A percentile compares a stretch with the other conserved stretches of the same genome.
phyloP scores from a whole-genome alignment of 2,797 vertebrate species.

The Morus bassanus region DNA sequence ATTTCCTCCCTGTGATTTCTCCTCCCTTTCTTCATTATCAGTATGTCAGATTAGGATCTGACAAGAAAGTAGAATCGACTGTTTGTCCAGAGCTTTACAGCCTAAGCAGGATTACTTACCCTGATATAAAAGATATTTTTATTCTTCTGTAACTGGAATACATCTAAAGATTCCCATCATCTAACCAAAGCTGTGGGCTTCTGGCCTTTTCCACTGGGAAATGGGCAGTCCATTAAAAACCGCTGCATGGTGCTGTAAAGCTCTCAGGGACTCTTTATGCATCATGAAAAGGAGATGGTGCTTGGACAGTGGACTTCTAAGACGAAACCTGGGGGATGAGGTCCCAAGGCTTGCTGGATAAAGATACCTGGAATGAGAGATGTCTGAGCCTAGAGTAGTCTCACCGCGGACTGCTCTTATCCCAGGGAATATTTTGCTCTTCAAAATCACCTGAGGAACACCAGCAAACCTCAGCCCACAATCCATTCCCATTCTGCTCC shows the following conservation, averaged over 20 bases:
- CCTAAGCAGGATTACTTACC: conserved; percentile 64
- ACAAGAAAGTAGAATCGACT: conserved; percentile 47
- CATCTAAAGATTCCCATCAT: neutral
- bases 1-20: conserved; percentile 5
- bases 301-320: neutral
- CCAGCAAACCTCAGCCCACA: neutral
- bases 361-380: neutral
- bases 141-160: conserved; percentile 54
- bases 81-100: conserved; percentile 43
- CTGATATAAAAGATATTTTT: conserved; percentile 62
- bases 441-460: neutral
- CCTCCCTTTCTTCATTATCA: conserved; percentile 64
- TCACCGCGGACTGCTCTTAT: rapidly evolving
- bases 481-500: neutral
- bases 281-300: neutral
- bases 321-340: neutral
- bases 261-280: neutral
- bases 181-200: neutral
- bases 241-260: neutral
- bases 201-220: neutral
- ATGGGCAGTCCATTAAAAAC: neutral
- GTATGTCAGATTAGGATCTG: conserved; percentile 70
- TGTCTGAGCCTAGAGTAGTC: neutral
- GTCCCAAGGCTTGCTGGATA: neutral
- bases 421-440: neutral